These are phyloP conservation scores for Mycetomoellerius zeteki DNA, from an alignment of 1,140 invertebrate species.

Conservation along the genomic window DNA sequence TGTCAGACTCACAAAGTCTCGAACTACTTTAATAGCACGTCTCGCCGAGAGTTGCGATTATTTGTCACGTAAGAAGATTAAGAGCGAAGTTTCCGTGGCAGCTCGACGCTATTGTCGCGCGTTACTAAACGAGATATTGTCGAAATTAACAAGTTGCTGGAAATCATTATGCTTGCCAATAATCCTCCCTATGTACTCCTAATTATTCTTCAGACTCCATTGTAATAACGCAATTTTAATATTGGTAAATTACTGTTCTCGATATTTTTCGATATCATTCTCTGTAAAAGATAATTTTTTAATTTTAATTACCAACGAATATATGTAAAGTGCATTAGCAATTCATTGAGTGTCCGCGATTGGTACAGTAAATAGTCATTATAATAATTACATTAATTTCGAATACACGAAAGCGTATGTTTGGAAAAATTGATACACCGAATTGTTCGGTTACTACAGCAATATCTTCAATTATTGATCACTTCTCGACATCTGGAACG, in stretches of 20 bases:
- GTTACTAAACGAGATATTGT: conserved; percentile 37
- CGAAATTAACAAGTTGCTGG: conserved; percentile 56
- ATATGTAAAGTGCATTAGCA: neutral
- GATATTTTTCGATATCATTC: neutral
- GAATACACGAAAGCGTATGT: neutral
- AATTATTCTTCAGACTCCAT: neutral
- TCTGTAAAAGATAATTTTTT: neutral
- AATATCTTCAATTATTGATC: conserved; percentile 26
- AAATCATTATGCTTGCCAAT: conserved; percentile 42
- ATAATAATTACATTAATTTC: neutral
- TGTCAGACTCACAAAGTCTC: conserved; percentile 33
- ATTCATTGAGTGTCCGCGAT: neutral
- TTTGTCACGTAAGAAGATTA: conserved; percentile 65
- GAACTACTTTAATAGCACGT: conserved; percentile 56
- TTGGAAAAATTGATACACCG: neutral
- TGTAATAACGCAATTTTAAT: neutral
- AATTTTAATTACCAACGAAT: neutral
- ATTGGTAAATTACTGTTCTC: neutral
- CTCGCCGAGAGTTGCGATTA: conserved; percentile 49
- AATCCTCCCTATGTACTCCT: conserved; percentile 8
- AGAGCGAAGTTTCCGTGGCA: conserved; percentile 50
- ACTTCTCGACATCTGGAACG: conserved; percentile 23
- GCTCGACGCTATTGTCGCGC: conserved; percentile 37
- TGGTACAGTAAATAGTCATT: neutral
- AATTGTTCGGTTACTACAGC: conserved; percentile 21